Base-by-base conservation (phyloP, 1,140 invertebrate species). In the Glossosoma conforme region DNA sequence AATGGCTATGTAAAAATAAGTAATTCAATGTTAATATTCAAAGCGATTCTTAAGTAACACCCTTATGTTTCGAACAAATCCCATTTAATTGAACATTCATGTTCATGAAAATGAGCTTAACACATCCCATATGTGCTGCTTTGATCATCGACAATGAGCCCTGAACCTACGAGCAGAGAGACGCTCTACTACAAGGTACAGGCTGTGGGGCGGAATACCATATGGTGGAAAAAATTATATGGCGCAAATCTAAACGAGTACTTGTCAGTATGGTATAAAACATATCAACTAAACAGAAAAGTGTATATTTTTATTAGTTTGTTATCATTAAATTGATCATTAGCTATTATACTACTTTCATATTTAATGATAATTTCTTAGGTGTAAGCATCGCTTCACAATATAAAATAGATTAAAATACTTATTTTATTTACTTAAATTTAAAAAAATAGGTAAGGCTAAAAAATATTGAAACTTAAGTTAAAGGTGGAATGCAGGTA, bases 191-290 rank as follows among this genome's bases (percentile, higher is more conserved):
- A n/a, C n/a, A n/a, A n/a, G n/a, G n/a, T n/a, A n/a, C n/a, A n/a
- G n/a, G n/a, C n/a, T n/a, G n/a, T n/a, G n/a, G n/a, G n/a, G n/a
- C n/a, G n/a, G 33, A 42, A 33, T 52, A 37, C 56, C 56, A 58
- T 58, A 58, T 58, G 56, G 47, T 54, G 47, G n/a, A 50, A 58
- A 54, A 54, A 58, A 52, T 44, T 58, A 58, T 58, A 38, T 30
- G 22, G 43, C 13, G 20, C 20, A 43, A 43, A 43, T 43, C 9
- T 6, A 43, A 43, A 19, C 24, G 25, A 43, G 21, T 13, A 14
- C 35, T 36, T 13, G 6, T 28, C 24, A 8, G 6, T 28, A n/a
- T 28, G 24, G n/a, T n/a, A n/a, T n/a, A n/a, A n/a, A n/a, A n/a
- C n/a, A n/a, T n/a, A n/a, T n/a, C n/a, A n/a, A n/a, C n/a, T n/a